Evolutionary conservation across 2,888 invertebrate genomes (phyloP).

Genomic region (Periphyllus acericola): DNA sequence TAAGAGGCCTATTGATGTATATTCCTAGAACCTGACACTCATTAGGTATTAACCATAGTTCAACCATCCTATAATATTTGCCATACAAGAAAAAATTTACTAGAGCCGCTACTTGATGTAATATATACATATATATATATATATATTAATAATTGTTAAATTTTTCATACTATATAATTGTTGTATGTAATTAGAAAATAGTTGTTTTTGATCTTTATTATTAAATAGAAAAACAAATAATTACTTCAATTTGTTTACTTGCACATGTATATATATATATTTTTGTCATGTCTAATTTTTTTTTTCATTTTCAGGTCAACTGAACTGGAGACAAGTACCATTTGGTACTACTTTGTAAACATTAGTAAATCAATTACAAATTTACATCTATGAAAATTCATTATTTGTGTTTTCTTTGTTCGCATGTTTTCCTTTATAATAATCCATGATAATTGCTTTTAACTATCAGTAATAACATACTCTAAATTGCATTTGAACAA

Average conservation of each 20-base stretch:
- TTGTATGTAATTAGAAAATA: no score
- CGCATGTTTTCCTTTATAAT: neutral
- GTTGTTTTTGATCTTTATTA: no score
- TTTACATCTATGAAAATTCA: neutral
- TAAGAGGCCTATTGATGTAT: no score
- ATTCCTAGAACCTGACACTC: no score
- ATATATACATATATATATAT: no score
- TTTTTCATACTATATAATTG: no score
- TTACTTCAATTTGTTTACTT: neutral
- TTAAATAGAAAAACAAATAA: neutral
- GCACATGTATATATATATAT: neutral
- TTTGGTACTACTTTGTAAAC: constrained; percentile 38
- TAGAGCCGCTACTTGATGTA: no score
- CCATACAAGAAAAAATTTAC: no score
- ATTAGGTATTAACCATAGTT: no score
- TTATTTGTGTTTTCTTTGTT: constrained; percentile 12
- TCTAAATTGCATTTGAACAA: constrained; percentile 33
- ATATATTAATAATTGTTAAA: no score
- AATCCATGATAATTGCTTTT: neutral
- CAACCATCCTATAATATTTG: no score
- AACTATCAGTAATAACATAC: neutral
- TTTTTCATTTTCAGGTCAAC: constrained; percentile 44
- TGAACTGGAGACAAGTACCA: constrained; percentile 49
- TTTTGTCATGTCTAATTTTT: neutral
- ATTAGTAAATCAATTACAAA: neutral